A percentile compares a stretch with the other conserved stretches of the same genome.
These are phyloP conservation scores for Leptobrachium ailaonicum DNA, from an alignment of 2,113 vertebrate genomes.

Conservation along the genomic window DNA sequence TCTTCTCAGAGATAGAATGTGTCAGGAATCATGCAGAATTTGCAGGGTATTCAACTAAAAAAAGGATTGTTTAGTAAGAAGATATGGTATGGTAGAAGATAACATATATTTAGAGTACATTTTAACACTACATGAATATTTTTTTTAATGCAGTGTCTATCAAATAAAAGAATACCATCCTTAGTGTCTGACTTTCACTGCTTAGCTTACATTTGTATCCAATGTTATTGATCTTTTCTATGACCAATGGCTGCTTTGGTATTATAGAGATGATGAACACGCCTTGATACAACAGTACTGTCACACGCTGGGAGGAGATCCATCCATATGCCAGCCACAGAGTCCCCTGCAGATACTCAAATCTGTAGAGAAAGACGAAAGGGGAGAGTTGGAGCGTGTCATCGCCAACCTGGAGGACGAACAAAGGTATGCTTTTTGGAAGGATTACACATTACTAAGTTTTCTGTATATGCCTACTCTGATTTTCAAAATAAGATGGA, in stretches of 20 bases:
- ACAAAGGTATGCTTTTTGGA: constrained; percentile 74
- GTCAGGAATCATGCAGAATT: no score
- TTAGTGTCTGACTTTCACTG: no score
- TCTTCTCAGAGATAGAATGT: no score
- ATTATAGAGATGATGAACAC: constrained; percentile 90
- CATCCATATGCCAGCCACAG: constrained; percentile 88
- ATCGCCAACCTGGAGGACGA: constrained; percentile 94
- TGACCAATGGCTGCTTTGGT: constrained; percentile 8
- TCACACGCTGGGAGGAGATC: constrained; percentile 90
- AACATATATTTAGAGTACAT: no score
- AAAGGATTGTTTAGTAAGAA: no score
- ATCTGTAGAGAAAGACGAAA: constrained; percentile 90
- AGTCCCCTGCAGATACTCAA: constrained; percentile 95
- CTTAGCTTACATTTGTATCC: not conserved
- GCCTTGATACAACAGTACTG: constrained; percentile 95
- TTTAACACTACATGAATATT: no score
- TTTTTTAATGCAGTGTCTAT: no score
- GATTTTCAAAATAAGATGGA: not conserved
- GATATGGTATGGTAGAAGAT: no score
- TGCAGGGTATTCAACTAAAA: no score
- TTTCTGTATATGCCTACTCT: not conserved
- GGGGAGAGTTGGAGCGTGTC: constrained; percentile 86
- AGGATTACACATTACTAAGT: not conserved
- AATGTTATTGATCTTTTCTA: constrained; percentile 5
- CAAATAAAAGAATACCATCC: no score